Evolutionary conservation across 2,113 vertebrate species (phyloP), one percentile per base, ranked within the genome.

Genomic region (Trinectes maculatus): DNA sequence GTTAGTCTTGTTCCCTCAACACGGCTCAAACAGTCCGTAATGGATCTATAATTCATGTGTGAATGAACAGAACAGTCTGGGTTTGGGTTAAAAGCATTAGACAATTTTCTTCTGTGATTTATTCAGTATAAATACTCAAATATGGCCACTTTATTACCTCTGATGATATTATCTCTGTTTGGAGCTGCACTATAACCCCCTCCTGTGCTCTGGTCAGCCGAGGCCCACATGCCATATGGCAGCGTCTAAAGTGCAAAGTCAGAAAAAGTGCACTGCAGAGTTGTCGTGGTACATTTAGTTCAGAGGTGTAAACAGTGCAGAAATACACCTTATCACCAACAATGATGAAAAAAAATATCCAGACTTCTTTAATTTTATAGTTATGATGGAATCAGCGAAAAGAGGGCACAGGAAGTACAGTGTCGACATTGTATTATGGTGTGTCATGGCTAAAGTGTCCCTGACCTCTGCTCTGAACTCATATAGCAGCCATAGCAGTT

Each of bases 41-140:
- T 74, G 69, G 80, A 86, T 86, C 82, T 77, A 84, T 89, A 78
- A 87, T 87, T 83, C 84, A 88, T 72, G 59, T 71, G 80, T 48
- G 77, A 80, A 84, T 79, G 74, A 76, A 77, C 65, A 70, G 74
- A 88, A 79, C 21, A 52, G 76, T 67, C 65, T 80, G 67, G 63
- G 63, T 75, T 85, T 83, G 66, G 69, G 80, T 82, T 67, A 48
- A 69, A 71, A 72, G 75, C 77, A 52, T 56, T 58, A 69, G 78
- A 37, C 62, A 12, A 59, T 24, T 77, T 75, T 69, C 58, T 29
- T 48, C 59, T n/a, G 58, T 80, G 37, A 71, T 74, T 82, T 80
- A 80, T 85, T 82, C 82, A 82, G 48, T 31, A 12, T 66, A 67
- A 85, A 85, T 65, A 26, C 66, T 78, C 46, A 22, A 74, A 81